Evolutionary conservation across 2,113 vertebrate species (phyloP).

Genomic region (Cettia cetti): DNA sequence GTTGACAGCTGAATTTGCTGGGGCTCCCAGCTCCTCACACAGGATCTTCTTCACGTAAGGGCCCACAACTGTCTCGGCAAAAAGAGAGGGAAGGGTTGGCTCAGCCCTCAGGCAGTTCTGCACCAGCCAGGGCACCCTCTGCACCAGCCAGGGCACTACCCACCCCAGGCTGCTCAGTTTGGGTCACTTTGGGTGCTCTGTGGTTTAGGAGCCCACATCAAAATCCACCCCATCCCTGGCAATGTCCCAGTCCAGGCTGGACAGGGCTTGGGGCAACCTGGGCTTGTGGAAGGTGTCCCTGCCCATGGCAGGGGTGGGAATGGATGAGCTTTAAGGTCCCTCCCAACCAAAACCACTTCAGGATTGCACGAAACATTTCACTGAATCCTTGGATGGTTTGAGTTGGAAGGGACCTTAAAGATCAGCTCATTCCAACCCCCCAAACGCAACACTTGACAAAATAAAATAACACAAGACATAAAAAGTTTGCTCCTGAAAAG

Average conservation of each 20-base stretch:
- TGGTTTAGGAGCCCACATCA: background rate
- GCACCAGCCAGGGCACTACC: too few species aligned
- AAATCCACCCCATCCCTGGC: background rate
- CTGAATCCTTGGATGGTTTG: background rate
- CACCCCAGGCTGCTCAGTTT: background rate
- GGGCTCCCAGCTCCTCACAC: conserved; percentile 93
- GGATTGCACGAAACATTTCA: background rate
- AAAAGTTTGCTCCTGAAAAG: background rate
- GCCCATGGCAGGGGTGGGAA: background rate
- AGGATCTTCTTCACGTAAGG: conserved; percentile 96
- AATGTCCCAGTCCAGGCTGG: background rate
- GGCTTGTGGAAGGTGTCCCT: background rate
- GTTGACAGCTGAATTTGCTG: conserved; percentile 90
- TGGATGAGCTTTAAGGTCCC: background rate
- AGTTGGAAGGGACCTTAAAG: background rate
- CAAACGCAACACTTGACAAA: background rate
- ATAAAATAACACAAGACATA: background rate
- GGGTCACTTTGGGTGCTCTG: background rate
- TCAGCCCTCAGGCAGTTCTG: too few species aligned
- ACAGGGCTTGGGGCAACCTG: too few species aligned
- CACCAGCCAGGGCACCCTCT: too few species aligned
- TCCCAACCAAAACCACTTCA: background rate
- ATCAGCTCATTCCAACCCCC: background rate
- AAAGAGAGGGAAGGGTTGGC: background rate
- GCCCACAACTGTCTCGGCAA: conserved; percentile 88